A percentile compares a stretch with the other conserved stretches of the same genome.
These are phyloP conservation scores for Neelides folsomi DNA, from an alignment of 2,888 invertebrate species.

Conservation along the genomic window DNA sequence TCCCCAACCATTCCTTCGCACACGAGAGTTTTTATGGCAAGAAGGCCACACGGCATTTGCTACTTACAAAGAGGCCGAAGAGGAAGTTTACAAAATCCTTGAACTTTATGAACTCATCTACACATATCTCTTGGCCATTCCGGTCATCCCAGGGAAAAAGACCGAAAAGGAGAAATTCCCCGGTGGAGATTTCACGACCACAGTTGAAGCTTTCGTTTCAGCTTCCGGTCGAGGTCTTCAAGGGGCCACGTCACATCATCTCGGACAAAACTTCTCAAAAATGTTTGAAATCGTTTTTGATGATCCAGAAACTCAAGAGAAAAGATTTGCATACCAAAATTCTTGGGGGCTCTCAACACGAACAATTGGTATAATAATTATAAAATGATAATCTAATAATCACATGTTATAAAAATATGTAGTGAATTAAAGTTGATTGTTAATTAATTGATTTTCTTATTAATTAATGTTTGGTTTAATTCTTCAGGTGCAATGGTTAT, in stretches of 20 bases:
- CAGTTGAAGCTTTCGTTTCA: conserved; percentile 88
- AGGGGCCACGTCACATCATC: conserved; percentile 94
- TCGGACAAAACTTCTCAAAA: conserved; percentile 98
- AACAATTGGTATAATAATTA: conserved; percentile 58
- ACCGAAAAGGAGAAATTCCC: conserved; percentile 99
- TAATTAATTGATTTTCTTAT: background rate
- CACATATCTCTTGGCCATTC: conserved; percentile 79
- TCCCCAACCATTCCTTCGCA: conserved; percentile 95
- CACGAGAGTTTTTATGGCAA: conserved; percentile 98
- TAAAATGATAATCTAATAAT: background rate
- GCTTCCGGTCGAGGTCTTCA: conserved; percentile 83
- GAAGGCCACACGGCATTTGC: conserved; percentile 97
- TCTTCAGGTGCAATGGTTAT: conserved; percentile 45
- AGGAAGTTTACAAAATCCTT: conserved; percentile 69
- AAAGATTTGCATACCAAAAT: conserved; percentile 80
- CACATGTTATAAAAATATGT: background rate
- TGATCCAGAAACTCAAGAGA: conserved; percentile 70
- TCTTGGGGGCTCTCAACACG: conserved; percentile 98
- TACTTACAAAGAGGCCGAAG: conserved; percentile 63
- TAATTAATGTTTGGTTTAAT: background rate
- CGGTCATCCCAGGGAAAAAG: conserved; percentile 88
- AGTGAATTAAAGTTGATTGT: background rate
- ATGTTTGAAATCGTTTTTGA: conserved; percentile 97
- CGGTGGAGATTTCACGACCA: conserved; percentile 92
- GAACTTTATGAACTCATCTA: conserved; percentile 74